Conservation (phyloP, 2,113 vertebrate genomes). For the Calidris pygmaea region DNA sequence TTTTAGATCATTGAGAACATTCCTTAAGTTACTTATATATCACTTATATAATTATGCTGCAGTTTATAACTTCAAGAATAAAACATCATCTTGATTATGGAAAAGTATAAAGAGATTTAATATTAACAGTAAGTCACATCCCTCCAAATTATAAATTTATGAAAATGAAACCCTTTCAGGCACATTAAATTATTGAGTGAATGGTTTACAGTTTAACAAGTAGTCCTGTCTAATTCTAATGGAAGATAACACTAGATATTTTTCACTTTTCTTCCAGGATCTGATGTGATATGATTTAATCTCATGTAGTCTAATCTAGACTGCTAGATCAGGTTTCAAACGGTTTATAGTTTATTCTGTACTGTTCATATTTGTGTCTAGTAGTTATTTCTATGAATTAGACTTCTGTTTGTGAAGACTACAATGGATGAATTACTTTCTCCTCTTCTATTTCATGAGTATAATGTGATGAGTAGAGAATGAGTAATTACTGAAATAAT, state of each 20-base stretch:
- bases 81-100: background rate
- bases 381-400: background rate
- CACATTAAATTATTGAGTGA: background rate
- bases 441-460: background rate
- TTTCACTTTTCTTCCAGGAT: background rate
- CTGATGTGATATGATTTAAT: background rate
- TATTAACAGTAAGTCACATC: background rate
- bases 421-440: background rate
- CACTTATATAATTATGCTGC: background rate
- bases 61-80: background rate
- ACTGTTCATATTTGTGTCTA: background rate
- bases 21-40: background rate
- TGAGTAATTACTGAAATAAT: background rate
- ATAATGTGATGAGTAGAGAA: background rate
- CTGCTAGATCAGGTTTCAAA: background rate
- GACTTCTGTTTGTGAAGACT: background rate
- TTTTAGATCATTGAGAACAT: background rate
- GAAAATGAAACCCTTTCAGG: background rate
- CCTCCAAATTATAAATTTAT: background rate
- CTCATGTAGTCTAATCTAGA: background rate
- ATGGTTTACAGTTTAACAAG: background rate
- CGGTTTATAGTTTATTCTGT: background rate
- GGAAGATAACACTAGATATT: background rate
- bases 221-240: background rate
- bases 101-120: background rate